Percentiles rank a stretch among this genome's conserved stretches.
These are phyloP conservation scores for Apamea monoglypha DNA, from an alignment of 2,888 invertebrate species.

Conservation along the genomic window DNA sequence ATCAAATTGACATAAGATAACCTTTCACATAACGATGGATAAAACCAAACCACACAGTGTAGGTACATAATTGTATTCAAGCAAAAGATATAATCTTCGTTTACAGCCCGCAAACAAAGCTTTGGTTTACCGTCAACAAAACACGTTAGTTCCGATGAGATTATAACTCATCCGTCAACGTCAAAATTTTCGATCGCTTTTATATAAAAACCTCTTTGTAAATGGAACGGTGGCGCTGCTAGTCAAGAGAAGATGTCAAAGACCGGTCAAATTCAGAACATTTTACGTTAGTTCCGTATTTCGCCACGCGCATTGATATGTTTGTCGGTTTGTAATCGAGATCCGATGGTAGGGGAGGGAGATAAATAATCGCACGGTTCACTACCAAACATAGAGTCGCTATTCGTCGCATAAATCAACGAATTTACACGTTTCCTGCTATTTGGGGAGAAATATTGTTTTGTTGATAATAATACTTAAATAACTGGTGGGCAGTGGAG, in stretches of 20 bases:
- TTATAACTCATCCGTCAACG: constrained; percentile 53
- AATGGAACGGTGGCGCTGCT: constrained; percentile 25
- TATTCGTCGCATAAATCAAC: constrained; percentile 79
- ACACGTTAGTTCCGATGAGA: constrained; percentile 48
- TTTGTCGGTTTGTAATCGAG: constrained; percentile 34
- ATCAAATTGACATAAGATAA: background rate
- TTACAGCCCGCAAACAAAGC: constrained; percentile 50
- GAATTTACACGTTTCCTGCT: constrained; percentile 74
- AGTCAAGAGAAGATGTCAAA: constrained; percentile 7
- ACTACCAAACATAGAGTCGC: constrained; percentile 65
- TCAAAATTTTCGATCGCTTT: constrained; percentile 51
- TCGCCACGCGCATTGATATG: constrained; percentile 17
- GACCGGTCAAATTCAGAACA: constrained; percentile 2
- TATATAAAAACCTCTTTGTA: constrained; percentile 21
- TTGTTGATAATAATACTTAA: constrained; percentile 43
- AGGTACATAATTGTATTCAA: constrained; percentile 27
- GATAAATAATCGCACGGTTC: constrained; percentile 75
- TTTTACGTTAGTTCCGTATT: constrained; percentile 13
- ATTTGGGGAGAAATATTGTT: constrained; percentile 62
- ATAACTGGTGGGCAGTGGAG: constrained; percentile 27
- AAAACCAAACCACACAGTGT: background rate
- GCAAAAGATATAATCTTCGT: constrained; percentile 42
- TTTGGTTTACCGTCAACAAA: constrained; percentile 42
- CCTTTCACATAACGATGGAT: background rate
- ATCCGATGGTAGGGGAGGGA: constrained; percentile 61